Conservation (phyloP, 1,140 invertebrate species). For the Thaumetopoea pityocampa region DNA sequence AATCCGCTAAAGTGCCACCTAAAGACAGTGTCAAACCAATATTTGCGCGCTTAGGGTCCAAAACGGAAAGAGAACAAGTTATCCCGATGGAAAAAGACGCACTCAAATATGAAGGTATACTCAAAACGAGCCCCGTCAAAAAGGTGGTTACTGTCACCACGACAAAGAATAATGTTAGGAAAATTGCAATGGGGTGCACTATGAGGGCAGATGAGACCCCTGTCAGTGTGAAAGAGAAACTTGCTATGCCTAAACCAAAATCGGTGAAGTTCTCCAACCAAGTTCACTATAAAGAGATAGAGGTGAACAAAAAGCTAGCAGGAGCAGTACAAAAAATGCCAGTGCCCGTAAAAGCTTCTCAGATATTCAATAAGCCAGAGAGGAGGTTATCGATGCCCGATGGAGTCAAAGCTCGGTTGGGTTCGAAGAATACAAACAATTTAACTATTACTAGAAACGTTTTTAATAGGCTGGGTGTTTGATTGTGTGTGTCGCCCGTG, state of each 20-base stretch:
- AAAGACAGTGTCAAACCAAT: constrained; percentile 44
- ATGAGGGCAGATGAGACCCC: constrained; percentile 69
- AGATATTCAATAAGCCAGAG: constrained; percentile 62
- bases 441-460: constrained; percentile 47
- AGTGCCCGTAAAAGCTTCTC: constrained; percentile 34
- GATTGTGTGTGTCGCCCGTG: no score
- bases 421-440: constrained; percentile 41
- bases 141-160: constrained; percentile 58
- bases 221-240: constrained; percentile 60
- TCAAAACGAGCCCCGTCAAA: constrained; percentile 48
- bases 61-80: constrained; percentile 26
- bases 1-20: constrained; percentile 22
- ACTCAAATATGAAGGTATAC: constrained; percentile 66
- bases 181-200: constrained; percentile 47
- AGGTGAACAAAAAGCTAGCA: constrained; percentile 26
- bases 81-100: constrained; percentile 56
- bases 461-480: constrained; percentile 57
- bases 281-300: constrained; percentile 70
- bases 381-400: constrained; percentile 59
- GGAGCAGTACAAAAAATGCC: no score
- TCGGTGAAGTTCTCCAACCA: constrained; percentile 70
- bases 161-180: constrained; percentile 44
- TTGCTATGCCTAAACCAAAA: constrained; percentile 50
- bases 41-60: constrained; percentile 55
- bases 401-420: constrained; percentile 50